Evolutionary conservation across 2,797 vertebrate genomes (phyloP).

Genomic region (Cygnus olor): DNA sequence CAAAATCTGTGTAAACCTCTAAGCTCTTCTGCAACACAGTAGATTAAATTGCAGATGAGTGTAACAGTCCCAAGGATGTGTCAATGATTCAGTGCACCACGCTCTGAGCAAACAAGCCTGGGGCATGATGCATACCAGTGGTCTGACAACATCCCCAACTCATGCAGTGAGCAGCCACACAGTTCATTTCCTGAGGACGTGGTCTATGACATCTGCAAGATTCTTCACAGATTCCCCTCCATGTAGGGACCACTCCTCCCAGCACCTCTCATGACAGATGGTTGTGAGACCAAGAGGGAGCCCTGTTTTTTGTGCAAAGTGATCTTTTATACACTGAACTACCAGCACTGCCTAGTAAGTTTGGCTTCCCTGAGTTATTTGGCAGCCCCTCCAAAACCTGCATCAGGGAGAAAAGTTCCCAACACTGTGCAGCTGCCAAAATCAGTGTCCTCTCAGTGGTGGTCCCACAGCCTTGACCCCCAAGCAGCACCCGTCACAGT

Average conservation of each 20-base stretch:
- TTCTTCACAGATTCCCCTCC: not conserved
- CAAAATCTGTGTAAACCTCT: not conserved
- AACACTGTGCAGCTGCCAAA: not conserved
- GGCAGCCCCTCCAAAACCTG: not conserved
- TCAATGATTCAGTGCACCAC: not conserved
- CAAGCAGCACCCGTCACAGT: not conserved
- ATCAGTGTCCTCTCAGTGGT: not conserved
- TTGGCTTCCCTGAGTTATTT: not conserved
- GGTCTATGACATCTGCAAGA: not conserved
- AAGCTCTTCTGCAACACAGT: not conserved
- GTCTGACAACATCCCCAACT: not conserved
- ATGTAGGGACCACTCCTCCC: not conserved
- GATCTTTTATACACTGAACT: no score
- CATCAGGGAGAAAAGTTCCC: not conserved
- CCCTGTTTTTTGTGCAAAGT: not conserved
- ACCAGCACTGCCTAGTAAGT: not conserved
- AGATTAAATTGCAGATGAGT: not conserved
- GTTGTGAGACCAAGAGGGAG: not conserved
- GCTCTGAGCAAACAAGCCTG: not conserved
- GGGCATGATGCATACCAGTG: not conserved
- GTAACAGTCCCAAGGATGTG: accelerated
- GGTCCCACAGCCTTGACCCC: not conserved
- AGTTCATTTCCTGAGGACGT: not conserved
- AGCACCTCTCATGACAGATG: not conserved
- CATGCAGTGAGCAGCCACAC: accelerated